A percentile compares a stretch with the other conserved stretches of the same genome.
Conservation (phyloP, 2,797 vertebrate species). For the Epinephelus malabaricus region DNA sequence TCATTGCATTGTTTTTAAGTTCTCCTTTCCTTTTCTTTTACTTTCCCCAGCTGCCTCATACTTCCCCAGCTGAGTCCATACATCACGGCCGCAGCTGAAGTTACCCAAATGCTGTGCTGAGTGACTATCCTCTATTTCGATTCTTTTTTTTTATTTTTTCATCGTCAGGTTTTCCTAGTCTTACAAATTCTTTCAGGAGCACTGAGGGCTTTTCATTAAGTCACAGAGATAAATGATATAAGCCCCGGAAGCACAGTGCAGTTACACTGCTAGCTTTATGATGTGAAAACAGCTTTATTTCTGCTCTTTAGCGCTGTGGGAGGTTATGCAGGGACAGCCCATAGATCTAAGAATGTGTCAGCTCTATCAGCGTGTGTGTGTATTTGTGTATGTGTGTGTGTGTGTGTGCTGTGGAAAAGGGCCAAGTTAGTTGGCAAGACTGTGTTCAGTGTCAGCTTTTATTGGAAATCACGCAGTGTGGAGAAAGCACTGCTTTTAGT, state of each 20-base stretch:
- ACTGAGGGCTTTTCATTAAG: constrained; percentile 46
- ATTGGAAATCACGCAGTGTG: constrained; percentile 72
- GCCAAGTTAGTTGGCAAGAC: constrained; percentile 70
- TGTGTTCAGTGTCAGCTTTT: constrained; percentile 72
- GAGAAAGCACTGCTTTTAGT: constrained; percentile 71
- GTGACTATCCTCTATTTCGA: constrained; percentile 17
- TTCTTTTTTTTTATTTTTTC: background rate
- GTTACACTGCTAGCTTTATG: constrained; percentile 51
- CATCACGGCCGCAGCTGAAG: background rate
- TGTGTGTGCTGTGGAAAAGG: constrained; percentile 39
- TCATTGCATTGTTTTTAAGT: constrained; percentile 1
- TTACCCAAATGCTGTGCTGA: constrained; percentile 6
- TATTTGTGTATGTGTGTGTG: background rate
- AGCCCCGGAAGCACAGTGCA: constrained; percentile 34
- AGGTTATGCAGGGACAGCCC: constrained; percentile 65
- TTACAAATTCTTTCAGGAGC: constrained; percentile 26
- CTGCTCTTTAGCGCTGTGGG: constrained; percentile 58
- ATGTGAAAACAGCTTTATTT: constrained; percentile 65
- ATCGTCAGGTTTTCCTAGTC: constrained; percentile 15
- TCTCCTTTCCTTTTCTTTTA: background rate
- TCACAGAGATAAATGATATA: constrained; percentile 49
- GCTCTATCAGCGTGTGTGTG: constrained; percentile 36
- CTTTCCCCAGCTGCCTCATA: background rate
- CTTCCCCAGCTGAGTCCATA: background rate
- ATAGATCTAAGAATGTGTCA: constrained; percentile 65